A percentile compares a stretch with the other conserved stretches of the same genome.
These are phyloP conservation scores for Cantharis rufa DNA, from an alignment of 2,888 invertebrate species.

Conservation along the genomic window DNA sequence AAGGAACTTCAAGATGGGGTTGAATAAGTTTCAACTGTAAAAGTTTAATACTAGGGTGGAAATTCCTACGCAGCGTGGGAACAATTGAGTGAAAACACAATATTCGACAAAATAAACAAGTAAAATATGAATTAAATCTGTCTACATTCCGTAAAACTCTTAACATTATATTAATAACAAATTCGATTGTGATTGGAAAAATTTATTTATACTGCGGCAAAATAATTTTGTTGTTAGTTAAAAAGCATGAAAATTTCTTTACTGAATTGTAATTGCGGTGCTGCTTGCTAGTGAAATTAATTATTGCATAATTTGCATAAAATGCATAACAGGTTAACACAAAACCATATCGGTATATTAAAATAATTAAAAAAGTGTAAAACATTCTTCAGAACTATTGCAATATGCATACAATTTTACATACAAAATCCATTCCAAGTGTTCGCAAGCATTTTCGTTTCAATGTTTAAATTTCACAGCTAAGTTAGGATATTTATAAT, in stretches of 20 bases:
- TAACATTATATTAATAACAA: not conserved
- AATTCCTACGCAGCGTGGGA: constrained; percentile 23
- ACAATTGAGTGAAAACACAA: constrained; percentile 25
- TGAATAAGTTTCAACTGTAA: constrained; percentile 18
- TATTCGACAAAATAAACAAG: constrained; percentile 29
- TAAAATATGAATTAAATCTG: not conserved
- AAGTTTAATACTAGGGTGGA: constrained; percentile 26
- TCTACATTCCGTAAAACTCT: no score
- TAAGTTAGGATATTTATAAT: not conserved
- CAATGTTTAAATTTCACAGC: not conserved
- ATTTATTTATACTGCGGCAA: not conserved
- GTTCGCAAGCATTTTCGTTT: not conserved
- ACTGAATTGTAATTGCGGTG: not conserved
- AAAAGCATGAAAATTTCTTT: not conserved
- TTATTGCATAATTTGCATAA: not conserved
- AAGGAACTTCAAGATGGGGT: constrained; percentile 17
- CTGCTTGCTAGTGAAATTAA: not conserved
- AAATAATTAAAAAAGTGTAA: not conserved
- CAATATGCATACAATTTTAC: no score
- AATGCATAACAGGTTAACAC: not conserved
- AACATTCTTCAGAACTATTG: no score
- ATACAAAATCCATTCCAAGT: not conserved
- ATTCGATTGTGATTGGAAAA: not conserved
- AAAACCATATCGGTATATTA: not conserved
- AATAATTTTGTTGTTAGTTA: not conserved